A percentile compares a stretch with the other conserved stretches of the same genome.
Conservation (phyloP, 2,888 invertebrate species). For the Dynastes hyllus region DNA sequence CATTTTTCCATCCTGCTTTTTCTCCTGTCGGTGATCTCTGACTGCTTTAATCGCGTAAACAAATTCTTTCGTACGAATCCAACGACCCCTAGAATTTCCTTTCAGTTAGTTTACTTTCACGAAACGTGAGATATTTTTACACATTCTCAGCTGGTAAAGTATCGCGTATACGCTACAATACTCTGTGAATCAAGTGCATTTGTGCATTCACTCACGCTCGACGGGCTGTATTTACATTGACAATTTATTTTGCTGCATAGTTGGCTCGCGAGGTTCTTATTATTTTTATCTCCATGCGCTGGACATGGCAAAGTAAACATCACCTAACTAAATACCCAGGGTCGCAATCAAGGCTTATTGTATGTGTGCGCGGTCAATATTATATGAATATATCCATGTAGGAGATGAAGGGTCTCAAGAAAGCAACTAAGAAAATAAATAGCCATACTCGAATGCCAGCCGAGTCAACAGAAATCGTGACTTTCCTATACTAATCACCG, state of each 20-base stretch:
- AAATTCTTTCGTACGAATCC: constrained; percentile 22
- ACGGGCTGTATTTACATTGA: constrained; percentile 58
- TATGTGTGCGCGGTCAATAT: constrained; percentile 50
- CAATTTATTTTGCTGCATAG: constrained; percentile 59
- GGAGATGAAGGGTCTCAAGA: constrained; percentile 19
- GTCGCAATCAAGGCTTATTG: constrained; percentile 51
- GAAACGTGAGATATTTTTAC: constrained; percentile 31
- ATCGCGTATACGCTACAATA: constrained; percentile 32
- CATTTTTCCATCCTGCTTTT: background rate
- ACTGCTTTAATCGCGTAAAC: constrained; percentile 6
- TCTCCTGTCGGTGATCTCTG: background rate
- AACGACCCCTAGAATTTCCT: constrained; percentile 21
- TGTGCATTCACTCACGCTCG: constrained; percentile 57
- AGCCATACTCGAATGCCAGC: constrained; percentile 12
- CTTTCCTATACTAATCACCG: constrained; percentile 19
- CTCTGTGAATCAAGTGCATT: constrained; percentile 43
- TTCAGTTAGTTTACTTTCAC: constrained; percentile 12
- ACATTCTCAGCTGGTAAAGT: constrained; percentile 37
- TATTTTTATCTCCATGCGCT: constrained; percentile 40
- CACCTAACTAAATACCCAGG: constrained; percentile 50
- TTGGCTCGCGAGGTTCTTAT: constrained; percentile 53
- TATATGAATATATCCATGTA: constrained; percentile 31
- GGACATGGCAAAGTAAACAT: constrained; percentile 47
- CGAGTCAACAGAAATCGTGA: constrained; percentile 25
- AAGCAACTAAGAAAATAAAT: constrained; percentile 25